Conservation (phyloP, 1,140 invertebrate species). For the Sitobion miscanthi region DNA sequence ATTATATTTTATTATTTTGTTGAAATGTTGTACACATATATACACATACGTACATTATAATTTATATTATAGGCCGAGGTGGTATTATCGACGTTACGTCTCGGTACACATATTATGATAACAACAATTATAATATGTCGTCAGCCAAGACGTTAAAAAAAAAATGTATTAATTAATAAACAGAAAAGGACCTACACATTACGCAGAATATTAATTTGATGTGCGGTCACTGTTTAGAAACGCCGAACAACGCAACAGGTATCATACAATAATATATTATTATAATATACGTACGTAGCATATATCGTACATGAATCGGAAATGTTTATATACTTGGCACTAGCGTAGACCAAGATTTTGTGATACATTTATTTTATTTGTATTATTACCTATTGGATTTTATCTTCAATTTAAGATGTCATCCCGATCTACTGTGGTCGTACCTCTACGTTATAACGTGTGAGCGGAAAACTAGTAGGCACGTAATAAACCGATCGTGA, state of each 20-base stretch:
- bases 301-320: not conserved
- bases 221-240: not conserved
- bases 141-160: not conserved
- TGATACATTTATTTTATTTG: not conserved
- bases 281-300: not conserved
- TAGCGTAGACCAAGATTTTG: not conserved
- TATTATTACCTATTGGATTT: not conserved
- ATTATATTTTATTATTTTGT: not conserved
- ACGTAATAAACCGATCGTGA: not conserved
- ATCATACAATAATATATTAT: not conserved
- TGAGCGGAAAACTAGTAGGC: constrained; percentile 17
- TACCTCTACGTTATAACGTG: not conserved
- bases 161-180: not conserved
- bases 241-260: not conserved
- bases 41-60: not conserved
- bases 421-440: not conserved
- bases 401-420: not conserved
- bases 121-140: no score
- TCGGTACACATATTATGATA: not conserved
- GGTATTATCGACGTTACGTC: not conserved
- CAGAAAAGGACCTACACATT: not conserved
- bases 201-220: not conserved
- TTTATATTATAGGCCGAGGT: not conserved
- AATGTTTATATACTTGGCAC: not conserved
- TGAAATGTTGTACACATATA: not conserved